Evolutionary conservation across 2,888 invertebrate species (phyloP).

Genomic region (Furcula furcula): DNA sequence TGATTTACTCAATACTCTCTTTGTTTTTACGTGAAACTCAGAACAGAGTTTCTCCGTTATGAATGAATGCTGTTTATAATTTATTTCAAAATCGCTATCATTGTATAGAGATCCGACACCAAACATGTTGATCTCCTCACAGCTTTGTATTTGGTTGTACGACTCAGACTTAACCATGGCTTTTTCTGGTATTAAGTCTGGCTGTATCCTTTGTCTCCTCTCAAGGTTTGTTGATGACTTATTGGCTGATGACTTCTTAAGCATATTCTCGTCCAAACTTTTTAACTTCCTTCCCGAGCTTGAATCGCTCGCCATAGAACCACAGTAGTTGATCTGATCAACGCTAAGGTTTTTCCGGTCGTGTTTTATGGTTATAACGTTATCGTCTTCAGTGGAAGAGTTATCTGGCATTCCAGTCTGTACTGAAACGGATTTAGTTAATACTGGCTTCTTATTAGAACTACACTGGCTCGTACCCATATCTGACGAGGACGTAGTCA

Average conservation of each 20-base stretch:
- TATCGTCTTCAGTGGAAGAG: constrained; percentile 57
- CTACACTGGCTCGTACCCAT: constrained; percentile 78
- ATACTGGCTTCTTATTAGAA: constrained; percentile 71
- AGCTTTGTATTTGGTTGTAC: constrained; percentile 77
- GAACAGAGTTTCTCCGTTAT: constrained; percentile 86
- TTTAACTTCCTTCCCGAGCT: constrained; percentile 75
- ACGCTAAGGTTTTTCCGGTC: constrained; percentile 75
- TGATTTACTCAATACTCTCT: constrained; percentile 83
- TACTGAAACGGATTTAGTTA: constrained; percentile 77
- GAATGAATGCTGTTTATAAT: constrained; percentile 82
- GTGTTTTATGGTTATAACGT: constrained; percentile 72
- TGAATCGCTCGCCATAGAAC: constrained; percentile 76
- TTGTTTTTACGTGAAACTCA: constrained; percentile 87
- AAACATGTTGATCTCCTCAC: constrained; percentile 80
- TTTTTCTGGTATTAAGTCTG: constrained; percentile 76
- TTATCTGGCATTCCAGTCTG: constrained; percentile 77
- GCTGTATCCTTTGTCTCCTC: constrained; percentile 76
- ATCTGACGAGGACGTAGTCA: constrained; percentile 78
- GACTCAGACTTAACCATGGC: constrained; percentile 74
- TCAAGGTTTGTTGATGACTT: constrained; percentile 74
- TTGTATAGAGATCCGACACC: constrained; percentile 79
- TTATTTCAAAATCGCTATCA: constrained; percentile 79
- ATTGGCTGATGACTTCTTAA: constrained; percentile 69
- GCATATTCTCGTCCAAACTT: constrained; percentile 75
- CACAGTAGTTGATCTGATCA: constrained; percentile 77